Conservation (phyloP, 2,888 invertebrate genomes). For the Ditula angustiorana region DNA sequence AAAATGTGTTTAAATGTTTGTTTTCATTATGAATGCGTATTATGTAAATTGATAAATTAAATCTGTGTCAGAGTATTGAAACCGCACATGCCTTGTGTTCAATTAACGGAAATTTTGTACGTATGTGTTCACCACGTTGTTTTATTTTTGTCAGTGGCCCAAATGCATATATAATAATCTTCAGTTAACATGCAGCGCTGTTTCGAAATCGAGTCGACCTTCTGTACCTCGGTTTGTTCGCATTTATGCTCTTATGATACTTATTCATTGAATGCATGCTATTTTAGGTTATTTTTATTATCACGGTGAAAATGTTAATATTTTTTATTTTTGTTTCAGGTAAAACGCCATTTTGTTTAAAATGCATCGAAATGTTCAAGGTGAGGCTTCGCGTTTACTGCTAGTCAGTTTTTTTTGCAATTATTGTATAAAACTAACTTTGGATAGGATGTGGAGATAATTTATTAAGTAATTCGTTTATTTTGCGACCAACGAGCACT, state of each 20-base stretch:
- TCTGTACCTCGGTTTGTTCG: conserved; percentile 56
- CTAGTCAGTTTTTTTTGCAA: conserved; percentile 32
- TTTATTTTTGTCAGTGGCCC: conserved; percentile 67
- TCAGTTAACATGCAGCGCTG: conserved; percentile 61
- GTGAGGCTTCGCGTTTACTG: conserved; percentile 60
- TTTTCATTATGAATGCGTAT: neutral
- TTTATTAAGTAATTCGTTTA: conserved; percentile 48
- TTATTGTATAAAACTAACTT: conserved; percentile 29
- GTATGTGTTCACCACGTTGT: conserved; percentile 37
- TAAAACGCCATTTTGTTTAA: conserved; percentile 53
- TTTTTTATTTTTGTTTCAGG: conserved; percentile 71
- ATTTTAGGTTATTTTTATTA: conserved; percentile 15
- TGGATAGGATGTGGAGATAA: conserved; percentile 42
- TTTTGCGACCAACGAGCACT: conserved; percentile 43
- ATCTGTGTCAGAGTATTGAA: conserved; percentile 23
- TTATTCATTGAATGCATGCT: conserved; percentile 50
- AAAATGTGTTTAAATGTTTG: no score
- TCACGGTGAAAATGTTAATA: conserved; percentile 34
- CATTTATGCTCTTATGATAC: conserved; percentile 58
- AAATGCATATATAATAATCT: conserved; percentile 73
- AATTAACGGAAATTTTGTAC: conserved; percentile 35
- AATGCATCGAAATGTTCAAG: conserved; percentile 59
- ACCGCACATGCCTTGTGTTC: conserved; percentile 21
- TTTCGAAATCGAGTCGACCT: conserved; percentile 74
- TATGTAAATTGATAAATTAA: conserved; percentile 17